Percentiles rank a stretch among this genome's conserved stretches.
phyloP scores from a whole-genome alignment of 2,888 invertebrate species.

The Polyommatus iphigenia region DNA sequence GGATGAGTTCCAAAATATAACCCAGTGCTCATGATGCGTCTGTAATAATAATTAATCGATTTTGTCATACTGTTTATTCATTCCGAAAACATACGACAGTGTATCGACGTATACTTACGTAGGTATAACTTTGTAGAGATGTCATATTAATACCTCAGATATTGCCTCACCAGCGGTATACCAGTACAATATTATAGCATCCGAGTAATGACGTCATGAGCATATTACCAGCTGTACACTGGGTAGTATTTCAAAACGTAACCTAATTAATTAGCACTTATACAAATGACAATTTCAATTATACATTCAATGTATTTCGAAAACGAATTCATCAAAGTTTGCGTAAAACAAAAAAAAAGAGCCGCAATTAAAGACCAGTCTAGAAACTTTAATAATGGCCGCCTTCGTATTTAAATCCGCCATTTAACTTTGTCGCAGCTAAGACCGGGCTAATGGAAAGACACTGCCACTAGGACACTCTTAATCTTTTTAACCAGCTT shows the following conservation, averaged over 20 bases:
- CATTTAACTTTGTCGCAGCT: constrained; percentile 42
- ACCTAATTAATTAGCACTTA: neutral
- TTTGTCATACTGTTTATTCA: too few relatives aligned
- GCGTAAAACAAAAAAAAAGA: constrained; percentile 24
- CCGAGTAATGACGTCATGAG: neutral
- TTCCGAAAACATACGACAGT: too few relatives aligned
- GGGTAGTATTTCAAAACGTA: neutral
- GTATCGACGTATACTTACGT: too few relatives aligned
- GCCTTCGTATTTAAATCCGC: constrained; percentile 41
- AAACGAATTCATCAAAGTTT: neutral
- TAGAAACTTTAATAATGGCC: constrained; percentile 34
- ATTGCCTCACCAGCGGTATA: too few relatives aligned
- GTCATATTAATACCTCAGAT: too few relatives aligned
- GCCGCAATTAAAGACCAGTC: constrained; percentile 32
- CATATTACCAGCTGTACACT: neutral
- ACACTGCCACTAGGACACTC: constrained; percentile 39
- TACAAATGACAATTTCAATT: neutral
- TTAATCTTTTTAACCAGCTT: constrained; percentile 35
- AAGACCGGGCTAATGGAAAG: constrained; percentile 42
- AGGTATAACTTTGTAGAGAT: too few relatives aligned
- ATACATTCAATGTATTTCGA: neutral
- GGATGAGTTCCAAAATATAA: too few relatives aligned
- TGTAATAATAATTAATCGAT: too few relatives aligned
- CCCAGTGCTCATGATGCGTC: too few relatives aligned
- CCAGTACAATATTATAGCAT: too few relatives aligned